Percentiles rank a stretch among this genome's conserved stretches.
Conservation (phyloP, 2,888 invertebrate species). For the Leistus spinibarbis region DNA sequence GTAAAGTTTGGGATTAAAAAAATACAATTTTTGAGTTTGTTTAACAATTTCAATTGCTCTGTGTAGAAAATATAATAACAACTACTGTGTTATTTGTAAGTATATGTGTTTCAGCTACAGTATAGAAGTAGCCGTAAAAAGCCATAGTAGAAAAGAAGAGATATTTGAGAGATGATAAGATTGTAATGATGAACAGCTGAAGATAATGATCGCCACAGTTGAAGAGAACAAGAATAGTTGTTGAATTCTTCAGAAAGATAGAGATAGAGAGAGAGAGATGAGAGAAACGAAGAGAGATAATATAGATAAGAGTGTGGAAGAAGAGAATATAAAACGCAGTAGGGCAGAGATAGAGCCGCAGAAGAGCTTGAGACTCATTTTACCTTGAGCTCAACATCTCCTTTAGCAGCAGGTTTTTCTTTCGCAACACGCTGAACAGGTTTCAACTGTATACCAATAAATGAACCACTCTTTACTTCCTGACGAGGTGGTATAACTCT, state of each 20-base stretch:
- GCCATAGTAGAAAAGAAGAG: background rate
- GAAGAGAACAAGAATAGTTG: constrained; percentile 16
- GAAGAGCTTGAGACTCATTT: constrained; percentile 39
- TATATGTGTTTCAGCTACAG: background rate
- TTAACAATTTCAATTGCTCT: background rate
- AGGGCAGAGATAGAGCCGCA: constrained; percentile 6
- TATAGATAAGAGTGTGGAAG: constrained; percentile 24
- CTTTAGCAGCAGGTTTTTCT: constrained; percentile 52
- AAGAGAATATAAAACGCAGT: constrained; percentile 8
- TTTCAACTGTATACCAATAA: constrained; percentile 67
- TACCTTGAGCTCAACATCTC: constrained; percentile 56
- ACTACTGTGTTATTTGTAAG: background rate
- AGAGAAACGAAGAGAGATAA: constrained; percentile 31
- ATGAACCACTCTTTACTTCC: constrained; percentile 62
- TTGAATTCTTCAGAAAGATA: constrained; percentile 13
- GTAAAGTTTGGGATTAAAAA: too few relatives aligned
- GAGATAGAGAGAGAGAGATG: background rate
- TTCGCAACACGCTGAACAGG: constrained; percentile 59
- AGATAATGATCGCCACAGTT: constrained; percentile 1
- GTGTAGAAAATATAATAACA: background rate
- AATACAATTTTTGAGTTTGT: too few relatives aligned
- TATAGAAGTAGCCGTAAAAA: background rate
- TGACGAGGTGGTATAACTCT: constrained; percentile 57
- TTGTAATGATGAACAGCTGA: background rate
- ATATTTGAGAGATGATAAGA: background rate